Conservation (phyloP, 2,113 vertebrate species). For the Heloderma charlesbogerti region DNA sequence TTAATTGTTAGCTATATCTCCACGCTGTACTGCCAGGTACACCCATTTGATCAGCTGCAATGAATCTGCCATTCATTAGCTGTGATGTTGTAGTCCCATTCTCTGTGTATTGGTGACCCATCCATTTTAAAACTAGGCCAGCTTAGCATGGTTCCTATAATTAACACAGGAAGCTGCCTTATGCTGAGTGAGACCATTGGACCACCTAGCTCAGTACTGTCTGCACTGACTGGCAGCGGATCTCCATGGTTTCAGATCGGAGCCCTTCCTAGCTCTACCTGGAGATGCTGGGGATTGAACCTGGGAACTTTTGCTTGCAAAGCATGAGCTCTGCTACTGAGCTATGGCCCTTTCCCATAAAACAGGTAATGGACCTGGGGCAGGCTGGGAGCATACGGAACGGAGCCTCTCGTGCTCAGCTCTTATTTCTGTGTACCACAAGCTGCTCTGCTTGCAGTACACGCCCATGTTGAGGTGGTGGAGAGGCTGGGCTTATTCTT, state of each 20-base stretch:
- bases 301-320: too few relatives aligned
- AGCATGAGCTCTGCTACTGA: neutral
- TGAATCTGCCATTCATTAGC: neutral
- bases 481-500: neutral
- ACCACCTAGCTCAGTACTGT: neutral
- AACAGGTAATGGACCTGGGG: neutral
- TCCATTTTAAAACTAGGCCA: neutral
- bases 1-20: neutral
- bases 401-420: neutral
- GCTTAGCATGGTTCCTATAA: neutral
- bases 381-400: neutral
- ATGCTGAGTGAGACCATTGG: neutral
- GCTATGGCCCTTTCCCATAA: neutral
- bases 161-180: neutral
- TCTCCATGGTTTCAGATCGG: neutral
- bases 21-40: neutral
- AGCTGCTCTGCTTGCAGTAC: neutral
- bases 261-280: neutral
- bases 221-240: neutral
- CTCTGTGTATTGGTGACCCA: neutral
- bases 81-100: neutral
- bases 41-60: neutral
- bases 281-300: neutral
- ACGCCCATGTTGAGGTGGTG: neutral
- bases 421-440: neutral